Evolutionary conservation across 2,113 vertebrate species (phyloP), one percentile per base, ranked within the genome.

Genomic region (Albula goreensis): DNA sequence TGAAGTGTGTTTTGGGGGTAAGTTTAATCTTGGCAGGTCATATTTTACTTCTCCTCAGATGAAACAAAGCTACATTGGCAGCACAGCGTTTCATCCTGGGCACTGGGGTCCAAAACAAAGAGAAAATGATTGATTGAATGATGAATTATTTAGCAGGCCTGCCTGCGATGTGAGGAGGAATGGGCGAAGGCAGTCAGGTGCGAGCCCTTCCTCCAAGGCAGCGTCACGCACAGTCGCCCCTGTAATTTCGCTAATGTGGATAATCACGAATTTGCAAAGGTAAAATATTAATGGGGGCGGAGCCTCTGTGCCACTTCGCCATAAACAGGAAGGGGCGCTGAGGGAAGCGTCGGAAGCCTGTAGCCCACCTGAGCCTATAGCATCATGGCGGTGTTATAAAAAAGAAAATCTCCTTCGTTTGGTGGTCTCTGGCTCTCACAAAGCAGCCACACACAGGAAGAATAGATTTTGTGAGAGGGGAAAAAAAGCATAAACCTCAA

Each of bases 81-180:
- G 93, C 91, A 85, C 90, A 88, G 91, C 91, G 94, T 96, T 96
- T 96, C 95, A 96, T 95, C 95, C 95, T 92, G 88, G 93, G 93
- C 94, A 94, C 95, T 92, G 92, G 95, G 94, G 94, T 94, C 95
- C 95, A 96, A 96, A 96, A 96, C 95, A 96, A 94, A 96, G 95
- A 96, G 93, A 95, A 95, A 93, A 94, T 95, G 93, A 96, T 96
- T 96, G 95, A 96, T 96, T 96, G 95, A 93, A 95, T 93, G 93
- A 96, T 96, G 93, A 95, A 96, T 96, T 95, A 96, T 96, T 96
- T 96, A 96, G 94, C 93, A 89, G 88, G 92, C 94, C 93, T 91
- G 93, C 74, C 92, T 91, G 92, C 92, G 52, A 89, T 82, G 90
- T 83, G 91, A 91, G 88, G 86, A 83, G 89, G 84, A 25, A 63